Evolutionary conservation across 2,113 vertebrate species (phyloP), one percentile per base, ranked within the genome.

Genomic region (Picathartes gymnocephalus): DNA sequence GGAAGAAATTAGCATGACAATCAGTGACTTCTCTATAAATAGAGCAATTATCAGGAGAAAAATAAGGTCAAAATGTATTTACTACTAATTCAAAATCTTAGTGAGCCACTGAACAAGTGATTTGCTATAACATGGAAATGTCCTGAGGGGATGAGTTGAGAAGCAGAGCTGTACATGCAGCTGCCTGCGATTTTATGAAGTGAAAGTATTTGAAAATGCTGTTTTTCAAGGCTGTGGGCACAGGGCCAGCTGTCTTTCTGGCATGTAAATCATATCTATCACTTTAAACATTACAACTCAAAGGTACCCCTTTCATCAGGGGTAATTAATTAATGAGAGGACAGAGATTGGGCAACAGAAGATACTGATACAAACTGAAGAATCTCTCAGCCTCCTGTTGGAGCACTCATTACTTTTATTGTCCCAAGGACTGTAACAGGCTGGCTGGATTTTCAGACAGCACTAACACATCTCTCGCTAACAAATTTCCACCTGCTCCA

Each of bases 11-110:
- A 80, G 30, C 58, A 76, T 91, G 57, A 88, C 47, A 85, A 74
- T 85, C 78, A 95, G 30, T 83, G 84, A 73, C 72, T 94, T 93
- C 39, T 96, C 65, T 83, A 95, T 91, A 96, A 86, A 96, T 66
- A 92, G 60, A 89, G 68, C 71, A 92, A 90, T 91, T 94, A 82
- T 93, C 86, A 87, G 61, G 92, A 87, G 66, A 85, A 97, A 97
- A 95, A 90, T 84, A 96, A 93, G 74, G 91, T 97, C 91, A 95
- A 92, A 83, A 87, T 88, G 9, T 95, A 95, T 98, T 97, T 96
- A 92, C 70, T 80, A 66, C 54, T 93, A 87, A 92, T 96, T 89
- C 96, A 94, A 95, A 97, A 95, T 85, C 96, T 94, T 86, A 95
- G 69, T 42, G 81, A 74, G 76, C 71, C 94, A 73, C 88, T 92